Evolutionary conservation across 2,888 invertebrate species (phyloP).

Genomic region (Volucella inflata): DNA sequence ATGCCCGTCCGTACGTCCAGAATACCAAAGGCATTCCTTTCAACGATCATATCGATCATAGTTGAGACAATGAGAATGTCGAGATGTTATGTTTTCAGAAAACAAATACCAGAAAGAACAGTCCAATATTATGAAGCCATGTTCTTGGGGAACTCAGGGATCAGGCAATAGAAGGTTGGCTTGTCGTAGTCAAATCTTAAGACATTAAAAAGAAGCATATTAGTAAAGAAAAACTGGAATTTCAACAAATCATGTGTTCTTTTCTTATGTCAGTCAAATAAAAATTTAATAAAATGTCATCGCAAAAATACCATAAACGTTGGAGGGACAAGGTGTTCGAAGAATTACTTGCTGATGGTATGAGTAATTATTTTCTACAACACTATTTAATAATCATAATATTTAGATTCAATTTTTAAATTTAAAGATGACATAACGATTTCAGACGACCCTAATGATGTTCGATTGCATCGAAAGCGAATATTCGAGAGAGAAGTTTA

Average conservation of each 20-base stretch:
- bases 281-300: constrained; percentile 34
- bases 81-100: too few relatives aligned
- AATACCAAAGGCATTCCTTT: too few relatives aligned
- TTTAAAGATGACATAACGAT: constrained; percentile 15
- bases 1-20: too few relatives aligned
- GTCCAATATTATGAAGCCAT: too few relatives aligned
- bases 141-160: too few relatives aligned
- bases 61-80: too few relatives aligned
- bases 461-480: background rate
- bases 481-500: constrained; percentile 18
- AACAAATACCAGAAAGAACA: too few relatives aligned
- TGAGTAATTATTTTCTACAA: background rate
- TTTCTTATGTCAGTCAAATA: background rate
- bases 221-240: background rate
- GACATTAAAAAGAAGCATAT: too few relatives aligned
- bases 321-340: constrained; percentile 13
- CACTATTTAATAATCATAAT: background rate
- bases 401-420: constrained; percentile 28
- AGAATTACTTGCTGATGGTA: constrained; percentile 25
- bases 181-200: too few relatives aligned
- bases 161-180: too few relatives aligned
- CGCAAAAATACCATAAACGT: constrained; percentile 22
- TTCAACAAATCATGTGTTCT: background rate
- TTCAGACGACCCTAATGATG: constrained; percentile 5
- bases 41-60: too few relatives aligned